These are phyloP conservation scores for Ranitomeya variabilis DNA, from an alignment of 2,113 vertebrate species.

Conservation along the genomic window DNA sequence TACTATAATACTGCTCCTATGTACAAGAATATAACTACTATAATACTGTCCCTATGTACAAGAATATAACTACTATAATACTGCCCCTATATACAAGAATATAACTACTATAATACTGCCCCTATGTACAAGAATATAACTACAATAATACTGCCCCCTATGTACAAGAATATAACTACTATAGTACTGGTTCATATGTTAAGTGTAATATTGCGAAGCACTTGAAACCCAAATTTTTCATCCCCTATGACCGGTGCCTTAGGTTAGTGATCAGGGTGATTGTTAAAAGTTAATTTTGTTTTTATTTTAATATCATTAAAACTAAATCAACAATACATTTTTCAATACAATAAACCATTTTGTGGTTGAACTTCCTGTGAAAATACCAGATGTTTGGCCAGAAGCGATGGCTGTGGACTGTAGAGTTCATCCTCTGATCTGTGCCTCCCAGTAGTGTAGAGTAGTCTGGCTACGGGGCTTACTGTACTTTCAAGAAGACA, in stretches of 20 bases:
- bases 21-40: constrained; percentile 6
- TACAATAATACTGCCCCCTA: too few species aligned
- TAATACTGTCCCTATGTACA: neutral
- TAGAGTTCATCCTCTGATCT: neutral
- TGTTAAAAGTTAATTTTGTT: neutral
- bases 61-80: constrained; percentile 6
- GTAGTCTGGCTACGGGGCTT: neutral
- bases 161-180: neutral
- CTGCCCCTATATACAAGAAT: neutral
- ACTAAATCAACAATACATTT: neutral
- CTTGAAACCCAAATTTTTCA: too few species aligned
- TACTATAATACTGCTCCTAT: constrained; percentile 1
- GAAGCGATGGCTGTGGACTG: neutral
- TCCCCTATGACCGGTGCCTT: neutral
- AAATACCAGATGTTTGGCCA: neutral
- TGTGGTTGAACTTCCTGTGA: neutral
- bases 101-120: neutral
- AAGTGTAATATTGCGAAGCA: too few species aligned
- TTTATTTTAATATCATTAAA: neutral
- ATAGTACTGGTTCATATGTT: neutral
- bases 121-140: too few species aligned
- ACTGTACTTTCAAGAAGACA: neutral
- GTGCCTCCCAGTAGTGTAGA: neutral
- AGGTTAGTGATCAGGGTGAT: neutral
- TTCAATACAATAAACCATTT: neutral